Evolutionary conservation across 2,797 vertebrate genomes (phyloP), one percentile per base, ranked within the genome.

Genomic region (Argyrosomus regius): DNA sequence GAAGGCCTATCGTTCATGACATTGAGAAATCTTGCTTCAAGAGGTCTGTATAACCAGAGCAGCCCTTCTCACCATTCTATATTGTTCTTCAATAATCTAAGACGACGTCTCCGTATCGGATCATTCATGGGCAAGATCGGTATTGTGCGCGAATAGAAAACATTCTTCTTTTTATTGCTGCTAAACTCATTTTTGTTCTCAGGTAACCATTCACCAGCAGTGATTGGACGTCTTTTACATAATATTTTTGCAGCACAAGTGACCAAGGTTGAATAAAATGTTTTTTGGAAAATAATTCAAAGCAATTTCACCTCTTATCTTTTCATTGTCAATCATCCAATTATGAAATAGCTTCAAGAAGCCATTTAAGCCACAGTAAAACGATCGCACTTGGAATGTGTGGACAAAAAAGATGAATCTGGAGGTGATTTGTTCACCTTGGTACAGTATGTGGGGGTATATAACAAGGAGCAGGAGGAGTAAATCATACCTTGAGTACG

Each of bases 401-500:
- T 48, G n/a, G 48, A 68, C 3, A 41, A 14, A 65, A 49, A 52
- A 22, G 1, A 57, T 64, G 14, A 5, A 53, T 72, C 8, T 2
- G 3, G 53, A 69, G 11, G 16, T 22, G 16, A 39, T 10, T 49
- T 62, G 20, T 45, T 71, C 20, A 20, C 22, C 35, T 35, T 1
- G 35, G 35, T 14, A 8, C 22, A 39, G 18, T 22, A 0, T 41
- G 26, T 3, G 28, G 3, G 24, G 16, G 17, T 45, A 3, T 50
- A 16, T 13, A 10, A 39, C 2, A 13, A 45, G 2, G 2, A 62
- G 14, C 6, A 28, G 11, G 17, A 41, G 4, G 16, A 58, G n/a
- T 12, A 26, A 17, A 26, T 49, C 91, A 63, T 94, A 97, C 97
- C 97, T 99, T 98, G 50, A 99, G 95, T 70, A 97, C 94, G 0